phyloP scores from a whole-genome alignment of 2,797 vertebrate species.

The Tiaroga cobitis region DNA sequence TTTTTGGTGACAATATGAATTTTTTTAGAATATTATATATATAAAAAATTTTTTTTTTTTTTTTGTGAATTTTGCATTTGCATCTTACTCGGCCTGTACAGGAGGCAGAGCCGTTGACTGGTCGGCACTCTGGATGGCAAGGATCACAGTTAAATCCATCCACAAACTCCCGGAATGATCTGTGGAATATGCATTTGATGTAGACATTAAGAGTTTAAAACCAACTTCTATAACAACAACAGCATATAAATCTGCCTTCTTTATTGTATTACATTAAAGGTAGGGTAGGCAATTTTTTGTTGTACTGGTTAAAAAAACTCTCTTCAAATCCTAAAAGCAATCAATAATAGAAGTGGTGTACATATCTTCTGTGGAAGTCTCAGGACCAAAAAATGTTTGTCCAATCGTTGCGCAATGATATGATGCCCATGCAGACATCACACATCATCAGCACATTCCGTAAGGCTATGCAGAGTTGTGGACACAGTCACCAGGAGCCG shows the following conservation, averaged over 20 bases:
- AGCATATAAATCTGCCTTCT: background rate
- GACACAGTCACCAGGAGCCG: too few relatives aligned
- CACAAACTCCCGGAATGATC: slow-evolving; percentile 82
- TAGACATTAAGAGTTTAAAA: background rate
- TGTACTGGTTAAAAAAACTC: too few relatives aligned
- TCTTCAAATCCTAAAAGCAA: too few relatives aligned
- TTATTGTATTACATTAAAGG: background rate
- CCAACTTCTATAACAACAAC: background rate
- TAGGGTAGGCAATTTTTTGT: too few relatives aligned
- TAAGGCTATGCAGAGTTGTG: too few relatives aligned
- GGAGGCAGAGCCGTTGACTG: slow-evolving; percentile 86
- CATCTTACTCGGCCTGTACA: slow-evolving; percentile 87
- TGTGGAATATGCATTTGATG: slow-evolving; percentile 62
- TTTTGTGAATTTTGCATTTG: background rate
- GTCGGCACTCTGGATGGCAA: slow-evolving; percentile 89
- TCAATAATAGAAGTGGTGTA: too few relatives aligned
- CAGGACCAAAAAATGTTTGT: too few relatives aligned
- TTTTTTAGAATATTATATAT: background rate
- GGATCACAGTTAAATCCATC: slow-evolving; percentile 80
- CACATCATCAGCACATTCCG: too few relatives aligned
- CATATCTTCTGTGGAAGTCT: too few relatives aligned
- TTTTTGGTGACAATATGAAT: background rate
- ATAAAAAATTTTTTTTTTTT: background rate
- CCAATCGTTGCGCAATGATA: too few relatives aligned
- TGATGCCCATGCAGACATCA: too few relatives aligned